These are phyloP conservation scores for Sebastes hopkinsi DNA, from an alignment of 2,797 vertebrate species.

Conservation along the genomic window DNA sequence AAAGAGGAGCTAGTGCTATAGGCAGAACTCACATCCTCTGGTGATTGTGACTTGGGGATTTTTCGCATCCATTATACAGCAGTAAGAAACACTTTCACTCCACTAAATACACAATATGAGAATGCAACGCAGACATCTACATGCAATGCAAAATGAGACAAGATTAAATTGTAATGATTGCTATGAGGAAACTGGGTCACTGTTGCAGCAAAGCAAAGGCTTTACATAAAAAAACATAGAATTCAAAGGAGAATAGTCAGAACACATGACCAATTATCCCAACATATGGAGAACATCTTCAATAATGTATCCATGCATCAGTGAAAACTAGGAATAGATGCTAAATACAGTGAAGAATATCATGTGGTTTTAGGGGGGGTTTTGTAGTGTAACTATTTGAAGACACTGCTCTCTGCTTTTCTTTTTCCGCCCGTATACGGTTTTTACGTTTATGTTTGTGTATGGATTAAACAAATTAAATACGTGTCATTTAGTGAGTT, in stretches of 20 bases:
- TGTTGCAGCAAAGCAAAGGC: conserved; percentile 7
- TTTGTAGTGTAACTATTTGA: neutral
- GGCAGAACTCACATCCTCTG: neutral
- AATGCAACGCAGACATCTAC: neutral
- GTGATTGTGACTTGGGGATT: neutral
- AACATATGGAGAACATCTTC: neutral
- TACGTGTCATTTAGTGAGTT: neutral
- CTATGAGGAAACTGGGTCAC: conserved; percentile 24
- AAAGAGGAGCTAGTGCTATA: neutral
- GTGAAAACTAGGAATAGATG: neutral
- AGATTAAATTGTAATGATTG: conserved; percentile 30
- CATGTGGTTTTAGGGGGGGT: neutral
- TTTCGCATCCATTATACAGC: neutral
- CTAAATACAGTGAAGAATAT: neutral
- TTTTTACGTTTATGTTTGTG: neutral
- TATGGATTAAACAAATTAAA: neutral
- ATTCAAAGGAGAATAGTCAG: neutral
- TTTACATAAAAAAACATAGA: conserved; percentile 1
- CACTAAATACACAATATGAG: neutral
- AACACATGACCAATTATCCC: neutral
- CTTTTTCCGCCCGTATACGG: neutral
- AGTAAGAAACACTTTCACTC: neutral
- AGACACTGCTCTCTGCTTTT: neutral
- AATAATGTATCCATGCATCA: neutral
- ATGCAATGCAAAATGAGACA: conserved; percentile 17